phyloP scores from a whole-genome alignment of 2,888 invertebrate genomes.

The Zele albiditarsus region DNA sequence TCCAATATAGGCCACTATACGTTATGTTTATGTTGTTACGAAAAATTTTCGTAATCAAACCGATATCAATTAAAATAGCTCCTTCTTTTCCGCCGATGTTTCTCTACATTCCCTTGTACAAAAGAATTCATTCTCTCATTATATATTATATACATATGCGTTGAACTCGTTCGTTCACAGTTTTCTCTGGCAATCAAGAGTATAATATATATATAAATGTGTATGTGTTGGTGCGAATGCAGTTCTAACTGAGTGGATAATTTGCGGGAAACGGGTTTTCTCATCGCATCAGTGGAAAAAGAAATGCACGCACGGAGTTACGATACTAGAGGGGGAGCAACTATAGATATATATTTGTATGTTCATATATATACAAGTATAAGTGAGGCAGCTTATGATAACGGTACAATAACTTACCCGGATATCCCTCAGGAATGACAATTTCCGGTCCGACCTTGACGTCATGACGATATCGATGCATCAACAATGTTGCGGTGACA shows the following conservation, averaged over 20 bases:
- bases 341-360: constrained; percentile 33
- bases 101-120: background rate
- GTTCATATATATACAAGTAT: constrained; percentile 24
- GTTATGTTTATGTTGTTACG: background rate
- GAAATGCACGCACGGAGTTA: constrained; percentile 32
- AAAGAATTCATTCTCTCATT: background rate
- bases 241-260: constrained; percentile 41
- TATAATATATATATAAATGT: background rate
- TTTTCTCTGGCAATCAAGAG: constrained; percentile 22
- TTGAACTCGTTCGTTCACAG: constrained; percentile 18
- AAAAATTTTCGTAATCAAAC: background rate
- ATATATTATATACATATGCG: background rate
- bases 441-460: constrained; percentile 74
- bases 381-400: constrained; percentile 31
- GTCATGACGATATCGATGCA: constrained; percentile 74
- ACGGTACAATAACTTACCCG: constrained; percentile 67
- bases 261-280: constrained; percentile 53
- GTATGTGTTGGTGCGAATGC: constrained; percentile 15
- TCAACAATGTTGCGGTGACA: constrained; percentile 69
- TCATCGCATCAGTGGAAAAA: constrained; percentile 42
- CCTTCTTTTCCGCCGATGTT: background rate
- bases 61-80: background rate
- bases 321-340: constrained; percentile 36
- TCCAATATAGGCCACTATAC: too few relatives aligned
- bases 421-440: constrained; percentile 74